Percentiles rank a stretch among this genome's conserved stretches.
Evolutionary conservation across 2,113 vertebrate genomes (phyloP).

Genomic region (Oplegnathus fasciatus): DNA sequence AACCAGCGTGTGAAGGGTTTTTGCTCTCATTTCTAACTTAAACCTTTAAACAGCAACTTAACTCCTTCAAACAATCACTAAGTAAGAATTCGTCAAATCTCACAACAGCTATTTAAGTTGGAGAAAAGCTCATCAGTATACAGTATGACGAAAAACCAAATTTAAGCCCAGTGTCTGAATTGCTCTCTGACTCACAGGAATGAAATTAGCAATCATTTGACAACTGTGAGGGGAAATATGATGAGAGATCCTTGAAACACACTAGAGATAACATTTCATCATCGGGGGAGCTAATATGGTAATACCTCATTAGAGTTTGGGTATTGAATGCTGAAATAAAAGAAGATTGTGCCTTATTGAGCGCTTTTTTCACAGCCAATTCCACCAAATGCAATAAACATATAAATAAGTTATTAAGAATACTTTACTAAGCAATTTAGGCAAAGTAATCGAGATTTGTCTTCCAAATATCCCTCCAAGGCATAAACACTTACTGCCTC

Average conservation of each 20-base stretch:
- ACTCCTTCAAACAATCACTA: background rate
- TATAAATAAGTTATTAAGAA: constrained; percentile 12
- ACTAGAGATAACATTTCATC: constrained; percentile 36
- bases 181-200: constrained; percentile 29
- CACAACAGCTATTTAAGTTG: background rate
- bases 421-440: background rate
- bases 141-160: constrained; percentile 15
- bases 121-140: constrained; percentile 6
- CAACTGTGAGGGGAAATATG: constrained; percentile 23
- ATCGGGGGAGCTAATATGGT: constrained; percentile 20
- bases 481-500: background rate
- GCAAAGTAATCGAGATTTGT: constrained; percentile 6
- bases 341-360: constrained; percentile 5
- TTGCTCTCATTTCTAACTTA: background rate
- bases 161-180: constrained; percentile 5
- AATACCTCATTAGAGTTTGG: constrained; percentile 35
- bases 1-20: background rate
- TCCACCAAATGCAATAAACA: constrained; percentile 39
- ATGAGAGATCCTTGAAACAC: constrained; percentile 44
- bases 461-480: constrained; percentile 6
- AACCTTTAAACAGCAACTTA: background rate
- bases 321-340: constrained; percentile 14
- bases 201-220: constrained; percentile 49
- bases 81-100: background rate
- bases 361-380: background rate